Evolutionary conservation across 2,888 invertebrate genomes (phyloP).

Genomic region (Punctoribates punctum): DNA sequence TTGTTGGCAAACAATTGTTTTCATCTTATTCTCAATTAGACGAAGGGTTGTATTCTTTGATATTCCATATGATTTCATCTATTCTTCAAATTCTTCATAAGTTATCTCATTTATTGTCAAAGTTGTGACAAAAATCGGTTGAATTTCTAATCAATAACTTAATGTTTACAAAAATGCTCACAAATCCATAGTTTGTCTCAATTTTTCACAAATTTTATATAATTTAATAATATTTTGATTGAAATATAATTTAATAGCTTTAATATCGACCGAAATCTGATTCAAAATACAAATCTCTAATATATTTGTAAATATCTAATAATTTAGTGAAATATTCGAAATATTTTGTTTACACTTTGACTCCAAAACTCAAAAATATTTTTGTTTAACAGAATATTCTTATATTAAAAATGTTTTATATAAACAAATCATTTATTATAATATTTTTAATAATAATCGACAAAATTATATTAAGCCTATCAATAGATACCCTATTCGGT

Average conservation of each 20-base stretch:
- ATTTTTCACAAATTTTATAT: no score
- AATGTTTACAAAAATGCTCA: background rate
- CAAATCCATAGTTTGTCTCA: background rate
- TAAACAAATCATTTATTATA: background rate
- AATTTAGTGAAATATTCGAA: no score
- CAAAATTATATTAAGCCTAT: background rate
- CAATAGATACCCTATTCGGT: background rate
- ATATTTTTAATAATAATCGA: background rate
- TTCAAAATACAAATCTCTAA: no score
- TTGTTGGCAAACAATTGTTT: background rate
- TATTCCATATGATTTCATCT: no score
- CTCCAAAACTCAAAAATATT: background rate
- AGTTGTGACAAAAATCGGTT: no score
- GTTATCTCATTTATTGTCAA: no score
- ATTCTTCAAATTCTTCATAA: no score
- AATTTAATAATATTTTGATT: no score
- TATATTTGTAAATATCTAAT: no score
- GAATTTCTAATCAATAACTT: background rate
- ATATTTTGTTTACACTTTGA: background rate
- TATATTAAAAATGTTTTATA: conserved; percentile 2
- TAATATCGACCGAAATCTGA: background rate
- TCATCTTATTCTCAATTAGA: background rate
- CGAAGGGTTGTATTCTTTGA: background rate
- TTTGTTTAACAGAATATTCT: background rate
- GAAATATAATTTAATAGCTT: no score